These are phyloP conservation scores for Florisuga fusca DNA, from an alignment of 2,797 vertebrate species.

Conservation along the genomic window DNA sequence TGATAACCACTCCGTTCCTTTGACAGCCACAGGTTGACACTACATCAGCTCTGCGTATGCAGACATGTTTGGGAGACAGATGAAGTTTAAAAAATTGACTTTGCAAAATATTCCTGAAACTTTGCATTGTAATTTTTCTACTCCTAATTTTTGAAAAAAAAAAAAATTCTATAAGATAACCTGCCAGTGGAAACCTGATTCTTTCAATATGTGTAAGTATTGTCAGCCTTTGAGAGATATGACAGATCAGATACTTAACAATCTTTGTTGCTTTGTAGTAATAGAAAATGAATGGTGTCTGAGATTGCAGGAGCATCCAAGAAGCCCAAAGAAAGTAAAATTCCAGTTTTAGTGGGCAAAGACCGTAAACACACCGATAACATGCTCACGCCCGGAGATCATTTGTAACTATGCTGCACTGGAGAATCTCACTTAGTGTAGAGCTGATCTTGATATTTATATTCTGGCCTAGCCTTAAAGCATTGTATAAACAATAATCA, in stretches of 20 bases:
- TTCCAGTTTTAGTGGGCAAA: not conserved
- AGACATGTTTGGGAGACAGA: not conserved
- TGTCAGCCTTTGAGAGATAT: not conserved
- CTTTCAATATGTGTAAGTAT: not conserved
- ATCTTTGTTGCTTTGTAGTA: not conserved
- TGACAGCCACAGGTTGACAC: not conserved
- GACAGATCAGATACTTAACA: not conserved
- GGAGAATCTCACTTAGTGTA: not conserved
- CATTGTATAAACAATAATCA: slow-evolving; percentile 58
- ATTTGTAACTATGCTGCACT: not conserved
- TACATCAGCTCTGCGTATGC: accelerated
- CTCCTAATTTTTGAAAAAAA: not conserved
- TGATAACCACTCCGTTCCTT: not conserved
- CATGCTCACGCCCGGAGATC: not conserved
- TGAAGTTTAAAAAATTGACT: not conserved
- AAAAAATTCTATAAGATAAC: not conserved
- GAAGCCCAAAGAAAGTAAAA: not conserved
- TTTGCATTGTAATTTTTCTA: not conserved
- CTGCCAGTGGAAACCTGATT: not conserved
- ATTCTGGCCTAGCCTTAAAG: slow-evolving; percentile 6
- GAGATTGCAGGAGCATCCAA: not conserved
- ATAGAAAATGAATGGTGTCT: not conserved
- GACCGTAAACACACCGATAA: not conserved
- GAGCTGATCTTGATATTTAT: slow-evolving; percentile 24
- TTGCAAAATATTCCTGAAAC: not conserved